A percentile compares a stretch with the other conserved stretches of the same genome.
Conservation (phyloP, 2,113 vertebrate genomes). For the Boleophthalmus pectinirostris region DNA sequence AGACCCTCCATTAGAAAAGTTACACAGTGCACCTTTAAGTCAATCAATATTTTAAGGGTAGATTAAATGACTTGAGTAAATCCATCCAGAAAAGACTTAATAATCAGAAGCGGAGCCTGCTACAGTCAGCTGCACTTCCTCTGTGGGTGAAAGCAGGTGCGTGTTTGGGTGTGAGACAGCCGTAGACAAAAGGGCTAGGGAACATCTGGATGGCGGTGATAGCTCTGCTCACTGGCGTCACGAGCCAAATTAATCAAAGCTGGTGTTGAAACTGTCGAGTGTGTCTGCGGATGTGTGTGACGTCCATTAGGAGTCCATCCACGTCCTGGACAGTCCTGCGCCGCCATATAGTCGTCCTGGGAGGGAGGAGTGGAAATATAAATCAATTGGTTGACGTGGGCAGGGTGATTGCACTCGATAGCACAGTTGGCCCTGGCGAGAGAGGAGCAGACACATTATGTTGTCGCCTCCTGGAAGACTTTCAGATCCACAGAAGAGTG, state of each 20-base stretch:
- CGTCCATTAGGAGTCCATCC: slow-evolving; percentile 60
- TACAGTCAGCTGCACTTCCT: slow-evolving; percentile 42
- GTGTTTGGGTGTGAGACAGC: slow-evolving; percentile 14
- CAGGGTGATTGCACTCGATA: slow-evolving; percentile 58
- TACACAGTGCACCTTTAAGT: too few relatives aligned
- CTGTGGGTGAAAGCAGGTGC: slow-evolving; percentile 57
- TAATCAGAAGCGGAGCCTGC: slow-evolving; percentile 42
- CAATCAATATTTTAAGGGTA: too few relatives aligned
- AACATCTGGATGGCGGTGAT: slow-evolving; percentile 79
- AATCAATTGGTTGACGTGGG: slow-evolving; percentile 59
- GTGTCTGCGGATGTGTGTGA: slow-evolving; percentile 40
- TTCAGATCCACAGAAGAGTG: slow-evolving; percentile 24
- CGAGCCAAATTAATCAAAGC: slow-evolving; percentile 77
- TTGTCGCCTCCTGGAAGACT: slow-evolving; percentile 32
- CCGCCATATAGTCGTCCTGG: slow-evolving; percentile 48
- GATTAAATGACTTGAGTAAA: too few relatives aligned
- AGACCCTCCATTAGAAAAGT: too few relatives aligned
- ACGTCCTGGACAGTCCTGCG: slow-evolving; percentile 57
- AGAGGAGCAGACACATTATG: slow-evolving; percentile 44
- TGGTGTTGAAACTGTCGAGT: slow-evolving; percentile 59
- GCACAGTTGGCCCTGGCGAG: slow-evolving; percentile 36
- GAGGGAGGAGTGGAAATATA: slow-evolving; percentile 47
- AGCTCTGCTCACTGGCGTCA: slow-evolving; percentile 68
- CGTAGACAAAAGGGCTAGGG: slow-evolving; percentile 64
- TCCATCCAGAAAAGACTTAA: background rate